Percentiles rank a stretch among this genome's conserved stretches.
Conservation (phyloP, 2,113 vertebrate genomes). For the Okapia johnstoni region DNA sequence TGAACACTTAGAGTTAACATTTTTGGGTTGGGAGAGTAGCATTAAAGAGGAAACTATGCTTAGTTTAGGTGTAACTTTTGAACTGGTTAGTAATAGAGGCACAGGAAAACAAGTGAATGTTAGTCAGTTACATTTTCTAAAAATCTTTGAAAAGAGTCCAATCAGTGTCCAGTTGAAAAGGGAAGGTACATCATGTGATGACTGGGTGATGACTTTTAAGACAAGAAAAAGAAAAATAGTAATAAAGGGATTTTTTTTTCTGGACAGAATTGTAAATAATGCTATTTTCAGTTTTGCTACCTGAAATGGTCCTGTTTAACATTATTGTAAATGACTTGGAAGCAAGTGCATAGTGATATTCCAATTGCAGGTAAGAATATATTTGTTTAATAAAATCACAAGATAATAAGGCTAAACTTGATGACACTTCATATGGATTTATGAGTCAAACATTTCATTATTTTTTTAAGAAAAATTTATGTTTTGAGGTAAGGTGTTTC, state of each 20-base stretch:
- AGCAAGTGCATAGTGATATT: neutral
- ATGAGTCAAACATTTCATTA: neutral
- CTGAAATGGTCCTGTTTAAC: constrained; percentile 43
- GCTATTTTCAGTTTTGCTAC: constrained; percentile 41
- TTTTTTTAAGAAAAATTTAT: neutral
- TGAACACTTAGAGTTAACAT: neutral
- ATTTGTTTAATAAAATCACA: constrained; percentile 34
- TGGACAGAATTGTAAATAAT: constrained; percentile 42
- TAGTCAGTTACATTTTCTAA: constrained; percentile 28
- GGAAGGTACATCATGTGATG: neutral
- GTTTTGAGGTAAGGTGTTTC: constrained; percentile 10
- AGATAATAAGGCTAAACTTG: neutral
- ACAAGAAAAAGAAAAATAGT: neutral
- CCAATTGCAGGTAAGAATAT: constrained; percentile 4
- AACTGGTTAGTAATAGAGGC: neutral
- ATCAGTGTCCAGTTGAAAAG: neutral
- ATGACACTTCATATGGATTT: neutral
- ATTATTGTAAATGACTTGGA: constrained; percentile 33
- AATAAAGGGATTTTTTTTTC: constrained; percentile 7
- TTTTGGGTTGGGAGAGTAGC: neutral
- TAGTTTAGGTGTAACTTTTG: constrained; percentile 2
- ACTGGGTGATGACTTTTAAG: neutral
- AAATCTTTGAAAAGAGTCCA: neutral
- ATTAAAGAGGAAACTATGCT: neutral
- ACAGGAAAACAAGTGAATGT: neutral